phyloP scores from a whole-genome alignment of 2,888 invertebrate genomes.

The Mythimna loreyi region DNA sequence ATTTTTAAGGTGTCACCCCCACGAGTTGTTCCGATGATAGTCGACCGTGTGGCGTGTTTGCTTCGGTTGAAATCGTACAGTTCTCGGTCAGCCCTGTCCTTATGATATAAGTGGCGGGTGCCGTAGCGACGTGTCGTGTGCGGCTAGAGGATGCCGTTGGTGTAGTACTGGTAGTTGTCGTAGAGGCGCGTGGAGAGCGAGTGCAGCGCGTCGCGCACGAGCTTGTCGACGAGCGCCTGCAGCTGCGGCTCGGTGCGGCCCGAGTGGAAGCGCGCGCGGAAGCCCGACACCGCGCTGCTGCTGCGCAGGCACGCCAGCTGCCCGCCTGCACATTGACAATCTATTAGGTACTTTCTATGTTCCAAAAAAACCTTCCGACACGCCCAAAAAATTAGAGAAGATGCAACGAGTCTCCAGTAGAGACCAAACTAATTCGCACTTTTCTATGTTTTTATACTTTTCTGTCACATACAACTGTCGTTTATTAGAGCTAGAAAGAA shows the following conservation, averaged over 20 bases:
- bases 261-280: constrained; percentile 98
- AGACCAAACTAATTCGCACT: too few relatives aligned
- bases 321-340: constrained; percentile 93
- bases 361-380: too few relatives aligned
- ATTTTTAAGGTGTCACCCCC: not conserved
- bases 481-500: too few relatives aligned
- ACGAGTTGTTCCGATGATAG: not conserved
- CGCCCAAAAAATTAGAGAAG: too few relatives aligned
- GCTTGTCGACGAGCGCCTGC: constrained; percentile 96
- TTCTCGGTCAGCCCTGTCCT: not conserved
- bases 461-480: too few relatives aligned
- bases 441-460: too few relatives aligned
- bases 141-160: constrained; percentile 97
- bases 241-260: constrained; percentile 98
- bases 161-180: constrained; percentile 99
- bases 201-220: constrained; percentile 98
- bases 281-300: constrained; percentile 96
- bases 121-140: not conserved
- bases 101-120: not conserved
- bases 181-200: constrained; percentile 99
- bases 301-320: constrained; percentile 99
- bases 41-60: too few relatives aligned
- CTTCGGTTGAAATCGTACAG: not conserved
- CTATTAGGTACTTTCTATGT: not conserved
- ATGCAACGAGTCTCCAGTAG: too few relatives aligned